Percentiles rank a stretch among this genome's conserved stretches.
Conservation (phyloP, 2,113 vertebrate species). For the Nerophis lumbriciformis region DNA sequence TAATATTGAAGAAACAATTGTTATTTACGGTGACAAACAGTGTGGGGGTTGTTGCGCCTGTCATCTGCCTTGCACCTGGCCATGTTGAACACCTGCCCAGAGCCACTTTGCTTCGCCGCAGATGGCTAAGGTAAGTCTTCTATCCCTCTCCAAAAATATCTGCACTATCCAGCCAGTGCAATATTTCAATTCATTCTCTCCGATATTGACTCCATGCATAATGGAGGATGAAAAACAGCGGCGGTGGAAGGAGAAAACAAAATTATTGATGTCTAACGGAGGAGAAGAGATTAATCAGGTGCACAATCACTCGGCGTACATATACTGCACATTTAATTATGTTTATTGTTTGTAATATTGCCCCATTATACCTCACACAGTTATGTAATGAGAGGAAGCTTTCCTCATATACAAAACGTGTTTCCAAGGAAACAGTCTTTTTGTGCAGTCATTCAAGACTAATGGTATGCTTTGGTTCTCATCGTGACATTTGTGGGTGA, state of each 20-base stretch:
- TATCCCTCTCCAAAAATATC: conserved; percentile 21
- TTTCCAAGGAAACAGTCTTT: conserved; percentile 18
- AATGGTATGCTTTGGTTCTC: conserved; percentile 25
- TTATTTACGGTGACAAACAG: conserved; percentile 64
- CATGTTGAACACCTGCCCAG: conserved; percentile 65
- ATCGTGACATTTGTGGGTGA: conserved; percentile 31
- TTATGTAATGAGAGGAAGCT: conserved; percentile 4
- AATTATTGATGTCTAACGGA: conserved; percentile 31
- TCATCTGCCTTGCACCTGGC: conserved; percentile 70
- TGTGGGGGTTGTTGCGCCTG: conserved; percentile 26
- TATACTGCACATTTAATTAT: conserved; percentile 10
- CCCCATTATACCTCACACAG: conserved; percentile 6
- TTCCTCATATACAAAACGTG: not conserved
- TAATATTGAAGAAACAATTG: conserved; percentile 58
- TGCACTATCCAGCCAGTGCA: conserved; percentile 5
- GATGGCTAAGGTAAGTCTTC: conserved; percentile 56
- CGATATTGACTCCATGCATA: conserved; percentile 26
- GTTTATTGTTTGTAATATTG: conserved; percentile 22
- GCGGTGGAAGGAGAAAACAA: conserved; percentile 11
- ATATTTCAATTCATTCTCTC: conserved; percentile 12
- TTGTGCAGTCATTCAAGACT: conserved; percentile 33
- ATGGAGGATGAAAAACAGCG: conserved; percentile 22
- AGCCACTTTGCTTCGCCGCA: conserved; percentile 56
- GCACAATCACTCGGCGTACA: not conserved
- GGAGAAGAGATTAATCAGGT: conserved; percentile 31